Percentiles rank a stretch among this genome's conserved stretches.
Evolutionary conservation across 2,888 invertebrate species (phyloP).

Genomic region (Dryococelus australis): DNA sequence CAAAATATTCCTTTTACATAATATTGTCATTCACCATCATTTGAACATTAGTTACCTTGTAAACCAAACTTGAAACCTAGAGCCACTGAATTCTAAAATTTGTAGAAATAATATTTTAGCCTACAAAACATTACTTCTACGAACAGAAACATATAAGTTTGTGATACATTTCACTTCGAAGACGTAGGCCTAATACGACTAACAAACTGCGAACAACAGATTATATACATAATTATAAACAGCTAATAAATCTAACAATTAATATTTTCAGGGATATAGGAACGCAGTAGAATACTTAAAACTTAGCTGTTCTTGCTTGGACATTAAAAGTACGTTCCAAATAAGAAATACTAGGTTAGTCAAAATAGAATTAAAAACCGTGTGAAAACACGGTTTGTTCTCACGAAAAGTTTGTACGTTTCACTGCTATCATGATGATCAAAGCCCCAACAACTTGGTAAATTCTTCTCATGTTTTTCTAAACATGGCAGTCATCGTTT

Average conservation of each 20-base stretch:
- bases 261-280: not conserved
- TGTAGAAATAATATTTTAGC: not conserved
- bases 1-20: not conserved
- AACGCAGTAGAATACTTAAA: not conserved
- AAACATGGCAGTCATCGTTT: no score
- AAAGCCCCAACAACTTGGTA: no score
- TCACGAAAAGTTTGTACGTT: no score
- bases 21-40: slow-evolving; percentile 9
- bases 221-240: not conserved
- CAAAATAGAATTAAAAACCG: no score
- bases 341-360: no score
- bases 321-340: no score
- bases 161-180: not conserved
- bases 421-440: no score
- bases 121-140: not conserved
- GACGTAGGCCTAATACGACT: not conserved
- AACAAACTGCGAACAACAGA: not conserved
- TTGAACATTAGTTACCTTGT: not conserved
- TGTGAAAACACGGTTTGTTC: no score
- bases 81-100: not conserved
- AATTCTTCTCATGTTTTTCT: no score
- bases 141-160: not conserved
- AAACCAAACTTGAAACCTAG: not conserved
- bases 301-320: no score
- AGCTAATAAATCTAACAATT: not conserved